A percentile compares a stretch with the other conserved stretches of the same genome.
Conservation (phyloP, 2,888 invertebrate genomes). For the Nymphalis urticae region DNA sequence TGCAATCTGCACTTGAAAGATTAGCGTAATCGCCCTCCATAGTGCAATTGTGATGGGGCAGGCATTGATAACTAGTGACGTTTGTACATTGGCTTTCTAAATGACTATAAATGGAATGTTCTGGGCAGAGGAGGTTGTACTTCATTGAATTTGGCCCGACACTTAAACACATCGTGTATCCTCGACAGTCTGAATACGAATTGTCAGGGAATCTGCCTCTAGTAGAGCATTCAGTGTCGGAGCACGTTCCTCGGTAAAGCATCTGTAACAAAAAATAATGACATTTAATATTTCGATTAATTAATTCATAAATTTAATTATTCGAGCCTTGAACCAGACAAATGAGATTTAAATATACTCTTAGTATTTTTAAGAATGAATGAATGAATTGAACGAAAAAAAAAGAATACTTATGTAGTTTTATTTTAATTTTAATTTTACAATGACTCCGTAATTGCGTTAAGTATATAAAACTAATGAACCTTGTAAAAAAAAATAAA, state of each 20-base stretch:
- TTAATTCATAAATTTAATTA: no score
- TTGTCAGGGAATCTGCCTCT: conserved; percentile 66
- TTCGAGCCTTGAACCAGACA: no score
- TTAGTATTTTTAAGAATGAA: no score
- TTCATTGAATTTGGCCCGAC: conserved; percentile 54
- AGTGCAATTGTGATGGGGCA: conserved; percentile 55
- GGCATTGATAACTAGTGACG: conserved; percentile 61
- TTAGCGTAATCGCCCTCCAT: conserved; percentile 51
- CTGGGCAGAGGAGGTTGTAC: conserved; percentile 64
- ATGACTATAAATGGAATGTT: conserved; percentile 63
- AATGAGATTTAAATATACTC: neutral
- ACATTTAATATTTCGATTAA: no score
- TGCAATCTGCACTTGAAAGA: conserved; percentile 48
- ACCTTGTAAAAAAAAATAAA: neutral
- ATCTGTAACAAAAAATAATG: conserved; percentile 54
- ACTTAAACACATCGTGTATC: conserved; percentile 66
- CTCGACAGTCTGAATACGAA: conserved; percentile 57
- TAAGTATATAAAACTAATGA: neutral
- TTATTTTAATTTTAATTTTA: no score
- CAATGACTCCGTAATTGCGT: no score
- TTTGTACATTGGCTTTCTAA: conserved; percentile 65
- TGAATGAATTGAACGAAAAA: no score
- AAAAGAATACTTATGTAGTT: no score
- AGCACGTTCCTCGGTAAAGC: conserved; percentile 50
- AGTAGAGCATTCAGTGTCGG: conserved; percentile 52